A percentile compares a stretch with the other conserved stretches of the same genome.
phyloP scores from a whole-genome alignment of 2,888 invertebrate genomes.

The Neocrepidodera transversa region DNA sequence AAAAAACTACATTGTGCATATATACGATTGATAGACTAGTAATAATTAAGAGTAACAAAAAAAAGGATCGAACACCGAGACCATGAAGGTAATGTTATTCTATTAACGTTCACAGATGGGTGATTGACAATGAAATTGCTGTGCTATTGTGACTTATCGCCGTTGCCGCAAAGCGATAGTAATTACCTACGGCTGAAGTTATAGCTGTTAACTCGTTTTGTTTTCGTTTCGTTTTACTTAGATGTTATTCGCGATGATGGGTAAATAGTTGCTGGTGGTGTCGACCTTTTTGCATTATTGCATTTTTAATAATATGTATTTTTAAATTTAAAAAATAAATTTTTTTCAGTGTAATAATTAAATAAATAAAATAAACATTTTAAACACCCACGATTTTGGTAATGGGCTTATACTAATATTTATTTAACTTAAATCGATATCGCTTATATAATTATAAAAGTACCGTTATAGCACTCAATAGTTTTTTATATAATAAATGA shows the following conservation, averaged over 20 bases:
- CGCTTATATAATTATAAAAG: too few relatives aligned
- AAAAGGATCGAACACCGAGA: not conserved
- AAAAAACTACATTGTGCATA: too few relatives aligned
- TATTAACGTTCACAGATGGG: conserved; percentile 12
- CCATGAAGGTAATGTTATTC: conserved; percentile 15
- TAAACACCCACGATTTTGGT: too few relatives aligned
- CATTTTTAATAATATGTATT: not conserved
- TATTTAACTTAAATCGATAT: too few relatives aligned
- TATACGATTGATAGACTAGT: not conserved
- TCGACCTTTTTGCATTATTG: not conserved
- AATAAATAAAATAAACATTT: too few relatives aligned
- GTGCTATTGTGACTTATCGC: conserved; percentile 15
- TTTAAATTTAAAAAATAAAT: too few relatives aligned
- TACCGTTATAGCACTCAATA: too few relatives aligned
- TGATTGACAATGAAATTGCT: conserved; percentile 11
- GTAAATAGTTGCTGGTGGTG: not conserved
- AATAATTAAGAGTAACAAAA: not conserved
- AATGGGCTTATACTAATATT: too few relatives aligned
- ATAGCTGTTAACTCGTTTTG: not conserved
- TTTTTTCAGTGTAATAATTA: too few relatives aligned
- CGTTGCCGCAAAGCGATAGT: not conserved
- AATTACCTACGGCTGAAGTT: not conserved
- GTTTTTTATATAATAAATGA: too few relatives aligned
- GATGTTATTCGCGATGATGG: not conserved
- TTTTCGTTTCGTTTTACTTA: not conserved